Percentiles rank a stretch among this genome's conserved stretches.
phyloP scores from a whole-genome alignment of 1,140 invertebrate genomes.

The Archegozetes longisetosus region DNA sequence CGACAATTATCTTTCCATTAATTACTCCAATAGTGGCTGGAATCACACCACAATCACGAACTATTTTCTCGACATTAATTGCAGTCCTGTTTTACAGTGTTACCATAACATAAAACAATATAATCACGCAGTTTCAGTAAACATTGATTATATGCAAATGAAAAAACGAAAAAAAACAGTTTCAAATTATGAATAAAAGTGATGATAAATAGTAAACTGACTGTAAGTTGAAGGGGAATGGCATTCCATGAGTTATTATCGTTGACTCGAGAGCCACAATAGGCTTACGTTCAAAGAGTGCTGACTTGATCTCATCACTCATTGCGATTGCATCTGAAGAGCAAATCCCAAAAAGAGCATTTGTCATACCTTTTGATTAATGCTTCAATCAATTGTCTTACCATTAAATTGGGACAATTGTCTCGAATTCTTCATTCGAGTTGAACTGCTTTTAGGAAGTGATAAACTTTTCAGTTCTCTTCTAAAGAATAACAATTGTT shows the following conservation, averaged over 20 bases:
- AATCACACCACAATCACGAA: constrained; percentile 54
- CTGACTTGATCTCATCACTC: constrained; percentile 32
- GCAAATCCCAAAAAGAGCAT: too few relatives aligned
- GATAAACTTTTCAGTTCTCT: too few relatives aligned
- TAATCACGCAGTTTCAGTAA: too few relatives aligned
- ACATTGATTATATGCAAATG: too few relatives aligned
- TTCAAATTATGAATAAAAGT: not conserved
- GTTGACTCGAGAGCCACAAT: constrained; percentile 92
- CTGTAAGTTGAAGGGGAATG: constrained; percentile 75
- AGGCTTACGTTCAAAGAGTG: constrained; percentile 40
- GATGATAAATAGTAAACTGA: constrained; percentile 21
- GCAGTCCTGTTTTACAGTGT: constrained; percentile 65
- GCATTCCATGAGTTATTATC: constrained; percentile 97
- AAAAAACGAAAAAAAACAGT: constrained; percentile 16
- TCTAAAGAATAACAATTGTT: too few relatives aligned
- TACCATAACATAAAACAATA: too few relatives aligned
- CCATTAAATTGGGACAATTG: too few relatives aligned
- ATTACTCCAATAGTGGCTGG: constrained; percentile 87
- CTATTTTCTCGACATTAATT: constrained; percentile 54
- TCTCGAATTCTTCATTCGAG: too few relatives aligned
- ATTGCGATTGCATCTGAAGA: constrained; percentile 2
- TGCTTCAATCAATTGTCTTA: too few relatives aligned
- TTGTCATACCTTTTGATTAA: too few relatives aligned
- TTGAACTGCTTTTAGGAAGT: too few relatives aligned
- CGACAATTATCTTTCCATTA: constrained; percentile 64